Base-by-base conservation (phyloP, 1,140 invertebrate genomes). In the Procambarus clarkii region DNA sequence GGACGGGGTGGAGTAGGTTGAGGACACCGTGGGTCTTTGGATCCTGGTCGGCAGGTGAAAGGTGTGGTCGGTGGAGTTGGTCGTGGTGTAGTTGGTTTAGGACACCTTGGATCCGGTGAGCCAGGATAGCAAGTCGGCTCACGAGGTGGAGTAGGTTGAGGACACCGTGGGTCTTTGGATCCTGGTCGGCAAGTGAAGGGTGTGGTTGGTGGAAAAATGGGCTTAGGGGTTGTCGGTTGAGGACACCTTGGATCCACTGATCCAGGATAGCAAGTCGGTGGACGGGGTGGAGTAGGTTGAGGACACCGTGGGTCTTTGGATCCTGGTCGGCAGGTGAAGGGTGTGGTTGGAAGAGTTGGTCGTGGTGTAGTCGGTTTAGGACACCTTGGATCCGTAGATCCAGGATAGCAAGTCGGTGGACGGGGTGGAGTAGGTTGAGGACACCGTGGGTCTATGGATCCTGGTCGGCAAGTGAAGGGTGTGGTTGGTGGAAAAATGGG, bases 161-260 rank as follows among this genome's bases (percentile, higher is more conserved):
- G 94, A 92, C 95, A 95, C 8, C 94, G 88, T 8, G 95, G 94
- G 93, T 95, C 95, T 3, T 85, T 93, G 44, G 87, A 82, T 54
- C 80, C 80, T 78, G 89, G 89, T 4, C 15, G 44, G 81, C 92
- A 92, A 0, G 21, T 45, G 54, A 91, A 92, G 60, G 79, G 78
- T 0, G 88, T 86, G 2, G n/a, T 44, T 18, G 64, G 71, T n/a
- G n/a, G n/a, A n/a, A n/a, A n/a, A n/a, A n/a, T n/a, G n/a, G n/a
- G n/a, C n/a, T n/a, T n/a, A n/a, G 81, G 79, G 34, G 79, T 81
- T 2, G 79, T 81, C 11, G 79, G 46, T 81, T 24, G 2, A 45
- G 81, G 81, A 83, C 81, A 83, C 0, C 81, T 5, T 46, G 81
- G 81, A 69, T 83, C 81, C 0, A 3, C 92, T 2, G 93, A 94